Evolutionary conservation across 2,113 vertebrate species (phyloP).

Genomic region (human (Homo sapiens)): GRCh38 chr1:189482001-189482500

Average conservation of each 20-base stretch:
- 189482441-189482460: too few relatives aligned
- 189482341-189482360: not conserved
- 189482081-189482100: not conserved
- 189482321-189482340: not conserved
- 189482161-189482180: not conserved
- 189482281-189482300: not conserved
- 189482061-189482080: not conserved
- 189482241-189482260: not conserved
- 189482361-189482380: not conserved
- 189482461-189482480: too few relatives aligned
- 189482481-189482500: too few relatives aligned
- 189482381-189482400: too few relatives aligned
- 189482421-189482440: too few relatives aligned
- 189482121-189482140: accelerated
- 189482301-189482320: not conserved
- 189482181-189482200: not conserved
- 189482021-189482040: not conserved
- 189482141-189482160: not conserved
- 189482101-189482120: too few relatives aligned
- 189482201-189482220: not conserved
- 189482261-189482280: not conserved
- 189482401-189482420: too few relatives aligned
- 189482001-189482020: not conserved
- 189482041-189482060: not conserved
- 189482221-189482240: not conserved